Evolutionary conservation across 2,113 vertebrate genomes (phyloP).

Genomic region (Bos indicus): DNA sequence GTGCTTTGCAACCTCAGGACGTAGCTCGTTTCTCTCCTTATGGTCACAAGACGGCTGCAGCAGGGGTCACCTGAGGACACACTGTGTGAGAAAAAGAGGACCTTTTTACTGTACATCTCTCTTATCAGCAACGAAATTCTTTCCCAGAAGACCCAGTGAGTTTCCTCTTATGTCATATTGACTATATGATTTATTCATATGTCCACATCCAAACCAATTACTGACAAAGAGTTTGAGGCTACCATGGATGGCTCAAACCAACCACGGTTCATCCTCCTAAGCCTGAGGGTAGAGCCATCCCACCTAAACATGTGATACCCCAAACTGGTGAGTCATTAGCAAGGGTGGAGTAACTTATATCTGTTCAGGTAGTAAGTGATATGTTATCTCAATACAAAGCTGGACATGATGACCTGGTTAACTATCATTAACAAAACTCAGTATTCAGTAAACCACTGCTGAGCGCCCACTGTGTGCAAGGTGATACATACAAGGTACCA

Average conservation of each 20-base stretch:
- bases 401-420: not conserved
- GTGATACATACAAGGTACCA: not conserved
- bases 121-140: not conserved
- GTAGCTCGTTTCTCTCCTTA: not conserved
- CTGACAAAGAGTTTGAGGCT: not conserved
- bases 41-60: not conserved
- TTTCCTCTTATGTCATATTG: not conserved
- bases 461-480: not conserved
- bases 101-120: not conserved
- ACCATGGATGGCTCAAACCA: not conserved
- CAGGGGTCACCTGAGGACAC: not conserved
- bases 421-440: not conserved
- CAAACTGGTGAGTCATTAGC: not conserved
- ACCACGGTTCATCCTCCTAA: not conserved
- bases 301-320: not conserved
- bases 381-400: not conserved
- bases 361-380: not conserved
- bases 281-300: not conserved
- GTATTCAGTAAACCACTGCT: not conserved
- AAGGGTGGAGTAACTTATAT: not conserved
- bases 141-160: not conserved
- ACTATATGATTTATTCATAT: not conserved
- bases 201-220: not conserved
- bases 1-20: not conserved
- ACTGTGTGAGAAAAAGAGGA: not conserved